Conservation (phyloP, 2,888 invertebrate species). For the Agrotis puta region DNA sequence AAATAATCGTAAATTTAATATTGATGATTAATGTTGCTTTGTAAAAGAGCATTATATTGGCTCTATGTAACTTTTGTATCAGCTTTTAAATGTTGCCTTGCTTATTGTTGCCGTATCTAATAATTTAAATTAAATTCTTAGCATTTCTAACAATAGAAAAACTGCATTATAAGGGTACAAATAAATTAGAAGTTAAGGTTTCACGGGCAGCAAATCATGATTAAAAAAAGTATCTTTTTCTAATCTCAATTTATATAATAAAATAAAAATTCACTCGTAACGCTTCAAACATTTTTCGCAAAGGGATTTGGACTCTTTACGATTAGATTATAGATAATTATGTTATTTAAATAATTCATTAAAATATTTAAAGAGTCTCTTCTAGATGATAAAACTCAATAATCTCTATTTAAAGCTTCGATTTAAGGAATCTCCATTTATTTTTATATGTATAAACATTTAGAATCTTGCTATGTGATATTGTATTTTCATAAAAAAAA, state of each 20-base stretch:
- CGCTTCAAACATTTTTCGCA: constrained; percentile 27
- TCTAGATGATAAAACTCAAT: constrained; percentile 49
- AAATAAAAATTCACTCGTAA: not conserved
- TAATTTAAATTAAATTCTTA: not conserved
- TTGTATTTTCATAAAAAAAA: constrained; percentile 55
- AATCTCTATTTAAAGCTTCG: constrained; percentile 53
- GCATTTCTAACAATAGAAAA: constrained; percentile 5
- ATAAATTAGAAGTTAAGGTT: not conserved
- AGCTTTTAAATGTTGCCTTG: constrained; percentile 21
- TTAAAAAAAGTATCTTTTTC: not conserved
- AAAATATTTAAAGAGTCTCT: constrained; percentile 51
- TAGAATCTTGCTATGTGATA: constrained; percentile 67
- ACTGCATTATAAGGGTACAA: not conserved
- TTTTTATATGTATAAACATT: constrained; percentile 66
- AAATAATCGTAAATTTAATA: not conserved
- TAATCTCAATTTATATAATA: not conserved
- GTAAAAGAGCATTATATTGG: not conserved
- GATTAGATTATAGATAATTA: constrained; percentile 12
- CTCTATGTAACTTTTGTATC: not conserved
- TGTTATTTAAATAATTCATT: constrained; percentile 21
- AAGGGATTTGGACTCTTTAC: constrained; percentile 22
- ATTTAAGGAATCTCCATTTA: constrained; percentile 66
- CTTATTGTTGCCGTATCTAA: constrained; percentile 8
- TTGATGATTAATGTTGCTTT: not conserved
- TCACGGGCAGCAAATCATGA: not conserved